phyloP scores from a whole-genome alignment of 2,797 vertebrate genomes.

The Sebastes elongatus region DNA sequence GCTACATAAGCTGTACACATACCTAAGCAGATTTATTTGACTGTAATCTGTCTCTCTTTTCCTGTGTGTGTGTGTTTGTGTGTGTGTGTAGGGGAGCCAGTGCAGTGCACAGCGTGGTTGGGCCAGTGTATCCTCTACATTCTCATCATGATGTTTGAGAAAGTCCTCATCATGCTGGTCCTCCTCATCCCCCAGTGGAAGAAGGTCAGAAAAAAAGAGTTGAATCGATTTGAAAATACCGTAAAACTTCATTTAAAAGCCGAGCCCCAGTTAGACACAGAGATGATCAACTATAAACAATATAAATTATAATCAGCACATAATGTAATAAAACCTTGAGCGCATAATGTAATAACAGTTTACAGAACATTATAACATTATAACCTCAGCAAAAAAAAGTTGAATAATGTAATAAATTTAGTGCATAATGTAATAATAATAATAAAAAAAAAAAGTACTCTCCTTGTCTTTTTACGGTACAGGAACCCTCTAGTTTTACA shows the following conservation, averaged over 20 bases:
- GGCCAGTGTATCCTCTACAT: conserved; percentile 97
- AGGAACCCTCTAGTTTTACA: no score
- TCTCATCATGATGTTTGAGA: conserved; percentile 98
- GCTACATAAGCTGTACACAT: background rate
- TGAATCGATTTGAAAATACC: background rate
- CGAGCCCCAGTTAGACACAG: no score
- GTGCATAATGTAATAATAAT: no score
- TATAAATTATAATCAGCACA: no score
- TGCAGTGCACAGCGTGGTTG: conserved; percentile 94
- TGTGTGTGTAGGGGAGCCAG: conserved; percentile 87
- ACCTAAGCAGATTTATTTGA: background rate
- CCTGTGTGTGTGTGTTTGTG: background rate
- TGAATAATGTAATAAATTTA: no score
- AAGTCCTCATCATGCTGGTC: conserved; percentile 94
- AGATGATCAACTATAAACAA: no score
- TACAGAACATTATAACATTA: no score
- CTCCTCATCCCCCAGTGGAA: conserved; percentile 97
- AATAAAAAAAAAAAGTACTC: no score
- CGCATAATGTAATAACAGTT: no score
- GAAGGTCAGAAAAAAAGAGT: conserved; percentile 83
- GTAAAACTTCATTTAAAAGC: accelerated
- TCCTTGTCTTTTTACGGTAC: accelerated
- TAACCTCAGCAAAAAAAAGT: no score
- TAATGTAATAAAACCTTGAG: no score
- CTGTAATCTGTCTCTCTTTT: background rate